Percentiles rank a stretch among this genome's conserved stretches.
Evolutionary conservation across 2,888 invertebrate genomes (phyloP).

Genomic region (Lepidocyrtoides sp.): DNA sequence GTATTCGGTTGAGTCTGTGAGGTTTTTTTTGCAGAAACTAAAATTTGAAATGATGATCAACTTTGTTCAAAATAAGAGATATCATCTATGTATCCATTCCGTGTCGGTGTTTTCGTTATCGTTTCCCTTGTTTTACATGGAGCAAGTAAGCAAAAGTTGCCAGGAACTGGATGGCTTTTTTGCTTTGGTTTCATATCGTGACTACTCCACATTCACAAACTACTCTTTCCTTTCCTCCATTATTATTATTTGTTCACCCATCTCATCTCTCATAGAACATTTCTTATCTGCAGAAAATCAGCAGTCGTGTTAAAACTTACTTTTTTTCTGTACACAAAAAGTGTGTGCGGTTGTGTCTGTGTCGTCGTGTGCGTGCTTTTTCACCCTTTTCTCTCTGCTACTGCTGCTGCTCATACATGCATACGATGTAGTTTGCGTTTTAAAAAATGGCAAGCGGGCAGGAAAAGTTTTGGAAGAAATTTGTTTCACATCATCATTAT

Average conservation of each 20-base stretch:
- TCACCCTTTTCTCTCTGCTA: not conserved
- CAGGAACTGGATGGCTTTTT: too few relatives aligned
- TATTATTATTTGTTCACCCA: not conserved
- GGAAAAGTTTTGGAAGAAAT: not conserved
- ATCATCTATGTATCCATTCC: too few relatives aligned
- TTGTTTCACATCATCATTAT: not conserved
- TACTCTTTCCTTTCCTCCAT: not conserved
- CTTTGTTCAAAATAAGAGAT: conserved; percentile 29
- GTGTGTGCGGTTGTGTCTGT: not conserved
- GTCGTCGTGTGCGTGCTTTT: not conserved
- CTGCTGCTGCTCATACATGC: too few relatives aligned
- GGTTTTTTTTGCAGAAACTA: conserved; percentile 40
- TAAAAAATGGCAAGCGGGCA: not conserved
- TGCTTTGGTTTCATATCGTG: conserved; percentile 50
- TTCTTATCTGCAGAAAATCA: not conserved
- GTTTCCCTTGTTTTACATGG: too few relatives aligned
- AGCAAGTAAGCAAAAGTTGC: too few relatives aligned
- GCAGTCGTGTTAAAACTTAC: not conserved
- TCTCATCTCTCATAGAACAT: not conserved
- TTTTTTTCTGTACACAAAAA: conserved; percentile 6
- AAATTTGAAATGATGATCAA: conserved; percentile 21
- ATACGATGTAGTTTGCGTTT: not conserved
- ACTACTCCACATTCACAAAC: conserved; percentile 49
- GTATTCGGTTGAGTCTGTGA: too few relatives aligned
- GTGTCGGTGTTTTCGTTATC: too few relatives aligned